phyloP scores from a whole-genome alignment of 2,113 vertebrate species.

The Antechinus flavipes region DNA sequence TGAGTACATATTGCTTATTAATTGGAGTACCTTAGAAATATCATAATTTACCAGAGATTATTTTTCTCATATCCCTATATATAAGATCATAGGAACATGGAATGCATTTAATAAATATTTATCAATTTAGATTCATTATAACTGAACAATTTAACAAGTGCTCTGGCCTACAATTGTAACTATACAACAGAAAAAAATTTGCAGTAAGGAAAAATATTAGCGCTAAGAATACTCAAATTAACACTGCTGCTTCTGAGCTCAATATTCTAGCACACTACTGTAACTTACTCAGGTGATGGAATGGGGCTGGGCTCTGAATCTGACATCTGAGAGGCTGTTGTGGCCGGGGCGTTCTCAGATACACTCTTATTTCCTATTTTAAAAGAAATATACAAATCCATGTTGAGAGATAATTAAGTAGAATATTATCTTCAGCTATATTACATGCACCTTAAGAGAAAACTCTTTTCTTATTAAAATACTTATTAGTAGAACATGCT shows the following conservation, averaged over 20 bases:
- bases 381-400: conserved; percentile 59
- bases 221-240: conserved; percentile 34
- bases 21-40: background rate
- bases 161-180: conserved; percentile 17
- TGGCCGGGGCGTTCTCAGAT: conserved; percentile 83
- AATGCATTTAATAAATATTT: conserved; percentile 24
- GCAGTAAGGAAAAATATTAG: conserved; percentile 28
- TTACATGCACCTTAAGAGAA: conserved; percentile 54
- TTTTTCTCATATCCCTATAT: background rate
- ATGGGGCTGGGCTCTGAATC: conserved; percentile 79
- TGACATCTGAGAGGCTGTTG: conserved; percentile 79
- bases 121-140: conserved; percentile 45
- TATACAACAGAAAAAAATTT: conserved; percentile 13
- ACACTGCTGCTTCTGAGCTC: background rate
- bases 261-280: background rate
- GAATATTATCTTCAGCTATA: conserved; percentile 47
- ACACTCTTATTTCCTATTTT: conserved; percentile 84
- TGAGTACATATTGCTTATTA: background rate
- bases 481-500: conserved; percentile 10
- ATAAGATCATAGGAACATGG: conserved; percentile 1
- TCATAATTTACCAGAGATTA: background rate
- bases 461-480: conserved; percentile 27
- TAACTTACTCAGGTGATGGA: conserved; percentile 88
- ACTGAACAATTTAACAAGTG: conserved; percentile 33
- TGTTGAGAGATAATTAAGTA: conserved; percentile 41